A percentile compares a stretch with the other conserved stretches of the same genome.
These are phyloP conservation scores for Pomatostomus ruficeps DNA, from an alignment of 2,113 vertebrate genomes.

Conservation along the genomic window DNA sequence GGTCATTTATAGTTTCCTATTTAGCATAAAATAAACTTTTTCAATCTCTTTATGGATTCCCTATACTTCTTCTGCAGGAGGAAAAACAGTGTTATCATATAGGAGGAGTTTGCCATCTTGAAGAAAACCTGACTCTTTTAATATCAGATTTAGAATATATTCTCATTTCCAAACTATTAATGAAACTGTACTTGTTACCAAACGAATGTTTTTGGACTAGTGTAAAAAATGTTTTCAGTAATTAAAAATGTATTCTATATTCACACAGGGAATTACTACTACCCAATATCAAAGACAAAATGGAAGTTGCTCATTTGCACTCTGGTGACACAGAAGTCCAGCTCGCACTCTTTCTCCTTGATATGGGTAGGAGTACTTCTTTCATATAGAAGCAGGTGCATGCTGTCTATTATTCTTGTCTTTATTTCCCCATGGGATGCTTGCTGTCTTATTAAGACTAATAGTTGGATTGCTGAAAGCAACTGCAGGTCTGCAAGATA, in stretches of 20 bases:
- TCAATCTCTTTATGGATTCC: background rate
- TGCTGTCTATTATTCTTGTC: conserved; percentile 1
- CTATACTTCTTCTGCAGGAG: background rate
- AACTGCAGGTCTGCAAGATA: background rate
- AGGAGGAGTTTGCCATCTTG: background rate
- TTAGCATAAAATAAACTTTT: background rate
- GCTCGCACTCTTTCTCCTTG: background rate
- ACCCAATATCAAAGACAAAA: background rate
- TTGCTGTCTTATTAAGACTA: background rate
- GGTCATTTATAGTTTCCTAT: background rate
- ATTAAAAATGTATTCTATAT: background rate
- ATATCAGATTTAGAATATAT: background rate
- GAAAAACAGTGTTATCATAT: background rate
- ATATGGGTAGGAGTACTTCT: background rate
- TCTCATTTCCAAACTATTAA: background rate
- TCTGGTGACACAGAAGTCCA: background rate
- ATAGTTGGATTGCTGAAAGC: background rate
- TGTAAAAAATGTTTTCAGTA: background rate
- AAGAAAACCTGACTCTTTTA: background rate
- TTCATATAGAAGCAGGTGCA: background rate
- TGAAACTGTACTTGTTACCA: background rate
- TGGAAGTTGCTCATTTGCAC: background rate
- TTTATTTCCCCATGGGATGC: background rate
- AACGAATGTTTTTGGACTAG: background rate
- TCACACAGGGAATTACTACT: background rate